phyloP scores from a whole-genome alignment of 2,888 invertebrate species.

The Pediacus dermestoides region DNA sequence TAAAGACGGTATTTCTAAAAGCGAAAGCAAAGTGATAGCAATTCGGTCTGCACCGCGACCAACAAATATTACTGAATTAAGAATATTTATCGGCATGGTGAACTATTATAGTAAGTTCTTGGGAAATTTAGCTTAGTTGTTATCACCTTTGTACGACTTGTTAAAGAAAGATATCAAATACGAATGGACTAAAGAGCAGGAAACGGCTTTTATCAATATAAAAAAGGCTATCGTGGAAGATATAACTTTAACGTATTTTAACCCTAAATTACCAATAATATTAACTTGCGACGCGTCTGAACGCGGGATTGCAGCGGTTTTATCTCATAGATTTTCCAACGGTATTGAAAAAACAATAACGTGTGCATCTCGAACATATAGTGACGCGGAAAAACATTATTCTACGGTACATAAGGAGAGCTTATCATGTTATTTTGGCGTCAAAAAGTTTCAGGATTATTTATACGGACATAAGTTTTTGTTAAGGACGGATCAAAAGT shows the following conservation, averaged over 20 bases:
- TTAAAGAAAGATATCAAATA: constrained; percentile 15
- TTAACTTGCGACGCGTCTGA: constrained; percentile 13
- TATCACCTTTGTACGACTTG: constrained; percentile 18
- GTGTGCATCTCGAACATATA: constrained; percentile 15
- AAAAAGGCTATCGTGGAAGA: constrained; percentile 13
- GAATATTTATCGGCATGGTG: constrained; percentile 16
- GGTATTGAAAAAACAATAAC: constrained; percentile 11
- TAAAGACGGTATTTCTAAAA: constrained; percentile 16
- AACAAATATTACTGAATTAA: constrained; percentile 15
- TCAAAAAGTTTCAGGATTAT: constrained; percentile 4
- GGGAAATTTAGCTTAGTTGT: constrained; percentile 9
- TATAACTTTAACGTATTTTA: constrained; percentile 16
- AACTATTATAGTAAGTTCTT: constrained; percentile 21
- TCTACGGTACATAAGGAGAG: constrained; percentile 15
- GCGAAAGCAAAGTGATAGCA: constrained; percentile 18
- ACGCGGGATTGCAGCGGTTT: constrained; percentile 12
- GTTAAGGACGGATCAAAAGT: neutral
- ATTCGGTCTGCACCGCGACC: constrained; percentile 18
- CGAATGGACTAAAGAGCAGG: constrained; percentile 16
- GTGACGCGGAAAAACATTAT: constrained; percentile 10
- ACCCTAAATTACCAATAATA: constrained; percentile 14
- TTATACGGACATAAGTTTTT: neutral
- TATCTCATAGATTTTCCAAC: constrained; percentile 3
- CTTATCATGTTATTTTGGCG: constrained; percentile 32
- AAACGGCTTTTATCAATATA: constrained; percentile 14